phyloP scores from a whole-genome alignment of 2,888 invertebrate species.

The Pterostichus madidus region DNA sequence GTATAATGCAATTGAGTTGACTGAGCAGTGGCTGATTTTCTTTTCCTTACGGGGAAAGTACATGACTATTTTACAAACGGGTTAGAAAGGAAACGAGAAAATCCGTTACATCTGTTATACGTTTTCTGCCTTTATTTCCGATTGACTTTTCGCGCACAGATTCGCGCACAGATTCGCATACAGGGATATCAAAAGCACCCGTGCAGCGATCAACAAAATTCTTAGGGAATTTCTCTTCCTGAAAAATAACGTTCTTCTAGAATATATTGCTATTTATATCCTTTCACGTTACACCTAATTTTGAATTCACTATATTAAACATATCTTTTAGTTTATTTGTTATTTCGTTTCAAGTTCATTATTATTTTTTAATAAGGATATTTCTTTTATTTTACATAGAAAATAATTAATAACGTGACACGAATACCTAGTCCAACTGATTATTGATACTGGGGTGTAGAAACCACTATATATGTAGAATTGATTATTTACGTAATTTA shows the following conservation, averaged over 20 bases:
- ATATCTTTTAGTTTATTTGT: not conserved
- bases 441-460: too few relatives aligned
- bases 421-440: too few relatives aligned
- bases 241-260: not conserved
- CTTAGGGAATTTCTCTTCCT: not conserved
- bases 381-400: too few relatives aligned
- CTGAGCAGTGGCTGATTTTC: conserved; percentile 27
- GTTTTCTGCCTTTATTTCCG: conserved; percentile 41
- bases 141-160: conserved; percentile 49
- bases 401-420: too few relatives aligned
- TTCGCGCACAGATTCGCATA: conserved; percentile 45
- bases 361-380: too few relatives aligned
- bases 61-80: conserved; percentile 57
- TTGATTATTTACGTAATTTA: too few relatives aligned
- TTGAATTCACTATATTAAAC: not conserved
- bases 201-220: not conserved
- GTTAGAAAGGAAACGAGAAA: conserved; percentile 48
- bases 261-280: too few relatives aligned
- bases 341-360: too few relatives aligned
- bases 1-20: conserved; percentile 22
- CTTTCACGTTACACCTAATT: not conserved
- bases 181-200: conserved; percentile 28
- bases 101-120: conserved; percentile 47
- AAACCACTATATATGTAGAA: too few relatives aligned
- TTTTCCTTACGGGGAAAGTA: conserved; percentile 16